phyloP scores from a whole-genome alignment of 2,797 vertebrate genomes.

The Calcarius lapponicus region DNA sequence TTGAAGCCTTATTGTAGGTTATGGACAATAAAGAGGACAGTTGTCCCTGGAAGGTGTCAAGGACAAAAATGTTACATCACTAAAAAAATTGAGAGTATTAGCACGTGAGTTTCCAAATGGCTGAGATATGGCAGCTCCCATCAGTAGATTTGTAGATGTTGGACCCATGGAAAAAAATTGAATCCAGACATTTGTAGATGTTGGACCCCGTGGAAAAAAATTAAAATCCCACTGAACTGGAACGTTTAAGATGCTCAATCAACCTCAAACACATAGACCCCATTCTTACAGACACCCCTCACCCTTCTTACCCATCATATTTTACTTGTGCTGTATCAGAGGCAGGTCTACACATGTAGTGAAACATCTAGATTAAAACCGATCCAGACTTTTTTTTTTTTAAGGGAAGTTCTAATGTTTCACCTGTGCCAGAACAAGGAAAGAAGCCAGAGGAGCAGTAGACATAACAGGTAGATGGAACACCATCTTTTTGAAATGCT shows the following conservation, averaged over 20 bases:
- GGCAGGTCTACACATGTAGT: not conserved
- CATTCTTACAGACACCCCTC: not conserved
- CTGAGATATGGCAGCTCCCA: not conserved
- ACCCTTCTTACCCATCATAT: not conserved
- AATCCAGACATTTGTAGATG: not conserved
- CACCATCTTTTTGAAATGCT: not conserved
- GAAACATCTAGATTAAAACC: not conserved
- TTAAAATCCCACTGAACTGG: not conserved
- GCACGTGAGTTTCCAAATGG: not conserved
- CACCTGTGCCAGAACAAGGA: not conserved
- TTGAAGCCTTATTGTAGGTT: not conserved
- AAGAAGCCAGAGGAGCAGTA: not conserved
- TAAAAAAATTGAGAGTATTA: not conserved
- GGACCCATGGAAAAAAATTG: not conserved
- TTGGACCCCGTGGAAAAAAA: not conserved
- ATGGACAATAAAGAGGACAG: not conserved
- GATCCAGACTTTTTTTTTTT: not conserved
- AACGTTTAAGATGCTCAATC: not conserved
- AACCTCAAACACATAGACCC: not conserved
- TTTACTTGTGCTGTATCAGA: not conserved
- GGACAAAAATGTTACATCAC: not conserved
- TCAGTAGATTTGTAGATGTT: not conserved
- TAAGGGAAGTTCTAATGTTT: not conserved
- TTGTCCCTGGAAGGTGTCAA: not conserved
- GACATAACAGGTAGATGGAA: not conserved